phyloP scores from a whole-genome alignment of 1,140 invertebrate species.

The Drosophila ficusphila region DNA sequence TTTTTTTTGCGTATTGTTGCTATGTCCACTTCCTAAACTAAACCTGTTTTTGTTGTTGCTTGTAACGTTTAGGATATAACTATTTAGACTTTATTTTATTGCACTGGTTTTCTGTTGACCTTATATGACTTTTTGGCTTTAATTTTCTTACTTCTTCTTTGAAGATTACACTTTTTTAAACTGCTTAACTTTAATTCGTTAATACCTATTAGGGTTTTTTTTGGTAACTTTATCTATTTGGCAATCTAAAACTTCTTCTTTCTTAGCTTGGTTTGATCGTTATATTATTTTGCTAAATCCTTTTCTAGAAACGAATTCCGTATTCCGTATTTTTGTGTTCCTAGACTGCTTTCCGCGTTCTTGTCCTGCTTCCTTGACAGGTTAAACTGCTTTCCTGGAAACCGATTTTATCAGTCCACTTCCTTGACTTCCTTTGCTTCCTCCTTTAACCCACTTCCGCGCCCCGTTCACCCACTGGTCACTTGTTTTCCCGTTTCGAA shows the following conservation, averaged over 20 bases:
- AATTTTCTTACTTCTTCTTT: too few species aligned
- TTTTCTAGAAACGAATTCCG: too few species aligned
- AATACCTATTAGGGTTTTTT: neutral
- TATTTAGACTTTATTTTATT: too few species aligned
- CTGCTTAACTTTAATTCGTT: too few species aligned
- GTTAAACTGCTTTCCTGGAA: slow-evolving; percentile 1
- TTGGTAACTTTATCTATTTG: neutral
- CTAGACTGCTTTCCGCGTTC: neutral
- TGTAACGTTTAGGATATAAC: too few species aligned
- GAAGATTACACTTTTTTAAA: neutral
- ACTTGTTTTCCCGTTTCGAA: slow-evolving; percentile 54
- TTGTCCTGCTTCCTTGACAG: slow-evolving; percentile 7
- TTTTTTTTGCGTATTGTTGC: too few species aligned
- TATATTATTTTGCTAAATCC: too few species aligned
- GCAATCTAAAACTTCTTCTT: neutral
- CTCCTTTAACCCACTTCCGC: slow-evolving; percentile 29
- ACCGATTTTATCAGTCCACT: slow-evolving; percentile 6
- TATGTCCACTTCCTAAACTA: too few species aligned
- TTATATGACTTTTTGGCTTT: too few species aligned
- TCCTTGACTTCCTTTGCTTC: slow-evolving; percentile 46
- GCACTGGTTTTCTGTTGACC: too few species aligned
- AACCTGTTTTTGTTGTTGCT: too few species aligned
- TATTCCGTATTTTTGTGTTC: too few species aligned
- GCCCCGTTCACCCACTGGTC: slow-evolving; percentile 15
- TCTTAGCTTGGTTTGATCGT: neutral